phyloP scores from a whole-genome alignment of 2,113 vertebrate genomes.

The Procavia capensis region DNA sequence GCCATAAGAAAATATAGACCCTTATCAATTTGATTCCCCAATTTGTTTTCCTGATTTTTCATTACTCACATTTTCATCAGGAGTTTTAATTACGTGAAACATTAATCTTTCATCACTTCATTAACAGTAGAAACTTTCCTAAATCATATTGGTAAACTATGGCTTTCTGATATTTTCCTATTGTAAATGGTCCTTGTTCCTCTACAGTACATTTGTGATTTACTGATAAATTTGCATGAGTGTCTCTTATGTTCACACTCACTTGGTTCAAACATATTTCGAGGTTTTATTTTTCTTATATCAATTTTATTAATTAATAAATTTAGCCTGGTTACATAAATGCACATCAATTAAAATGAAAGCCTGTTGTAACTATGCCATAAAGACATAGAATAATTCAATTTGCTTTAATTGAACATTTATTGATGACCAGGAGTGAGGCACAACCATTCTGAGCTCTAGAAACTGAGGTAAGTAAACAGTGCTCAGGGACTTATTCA shows the following conservation, averaged over 20 bases:
- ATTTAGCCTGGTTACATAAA: conserved; percentile 6
- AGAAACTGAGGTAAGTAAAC: conserved; percentile 1
- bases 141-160: neutral
- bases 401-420: conserved; percentile 44
- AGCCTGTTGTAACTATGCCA: neutral
- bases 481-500: too few species aligned
- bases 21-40: conserved; percentile 41
- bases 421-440: neutral
- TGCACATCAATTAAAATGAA: conserved; percentile 50
- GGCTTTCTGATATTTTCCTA: neutral
- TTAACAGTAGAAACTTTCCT: neutral
- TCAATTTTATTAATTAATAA: conserved; percentile 44
- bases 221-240: neutral
- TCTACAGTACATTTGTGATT: neutral
- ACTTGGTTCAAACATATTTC: neutral
- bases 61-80: conserved; percentile 35
- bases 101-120: conserved; percentile 55
- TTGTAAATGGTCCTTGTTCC: neutral
- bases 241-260: neutral
- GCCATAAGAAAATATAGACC: neutral
- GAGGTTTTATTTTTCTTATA: conserved; percentile 11
- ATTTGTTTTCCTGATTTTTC: conserved; percentile 34
- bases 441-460: neutral
- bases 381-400: conserved; percentile 7
- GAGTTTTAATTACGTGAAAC: conserved; percentile 50